These are phyloP conservation scores for Leptinotarsa lineolata DNA, from an alignment of 1,140 invertebrate genomes.

Conservation along the genomic window DNA sequence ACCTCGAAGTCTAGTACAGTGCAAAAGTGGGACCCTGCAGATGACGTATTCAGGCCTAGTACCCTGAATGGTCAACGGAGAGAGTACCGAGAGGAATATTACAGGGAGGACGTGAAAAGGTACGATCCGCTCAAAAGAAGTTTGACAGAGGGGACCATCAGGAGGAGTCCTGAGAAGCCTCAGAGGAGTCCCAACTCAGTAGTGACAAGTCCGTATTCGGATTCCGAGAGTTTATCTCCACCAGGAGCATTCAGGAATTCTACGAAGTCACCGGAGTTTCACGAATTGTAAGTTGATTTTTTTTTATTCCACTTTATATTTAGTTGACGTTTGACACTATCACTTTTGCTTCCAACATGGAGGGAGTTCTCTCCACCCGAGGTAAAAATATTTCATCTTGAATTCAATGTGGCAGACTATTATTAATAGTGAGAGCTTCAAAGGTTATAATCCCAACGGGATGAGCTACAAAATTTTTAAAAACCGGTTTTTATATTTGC, in stretches of 20 bases:
- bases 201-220: conserved; percentile 50
- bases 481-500: too few relatives aligned
- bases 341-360: too few relatives aligned
- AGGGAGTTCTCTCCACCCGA: too few relatives aligned
- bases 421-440: too few relatives aligned
- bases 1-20: conserved; percentile 32
- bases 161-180: conserved; percentile 47
- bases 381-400: too few relatives aligned
- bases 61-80: conserved; percentile 48
- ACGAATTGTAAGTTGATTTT: conserved; percentile 55
- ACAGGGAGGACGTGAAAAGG: conserved; percentile 48
- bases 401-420: too few relatives aligned
- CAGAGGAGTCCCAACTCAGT: conserved; percentile 39
- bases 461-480: too few relatives aligned
- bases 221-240: conserved; percentile 53
- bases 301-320: too few relatives aligned
- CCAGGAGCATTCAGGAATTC: conserved; percentile 50
- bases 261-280: conserved; percentile 57
- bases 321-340: too few relatives aligned
- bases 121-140: conserved; percentile 53
- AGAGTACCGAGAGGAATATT: conserved; percentile 47
- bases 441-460: too few relatives aligned
- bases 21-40: conserved; percentile 48
- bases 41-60: conserved; percentile 52
- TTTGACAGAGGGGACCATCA: conserved; percentile 50